Evolutionary conservation across 2,888 invertebrate genomes (phyloP), one percentile per base, ranked within the genome.

Genomic region (Xylophagus ater): DNA sequence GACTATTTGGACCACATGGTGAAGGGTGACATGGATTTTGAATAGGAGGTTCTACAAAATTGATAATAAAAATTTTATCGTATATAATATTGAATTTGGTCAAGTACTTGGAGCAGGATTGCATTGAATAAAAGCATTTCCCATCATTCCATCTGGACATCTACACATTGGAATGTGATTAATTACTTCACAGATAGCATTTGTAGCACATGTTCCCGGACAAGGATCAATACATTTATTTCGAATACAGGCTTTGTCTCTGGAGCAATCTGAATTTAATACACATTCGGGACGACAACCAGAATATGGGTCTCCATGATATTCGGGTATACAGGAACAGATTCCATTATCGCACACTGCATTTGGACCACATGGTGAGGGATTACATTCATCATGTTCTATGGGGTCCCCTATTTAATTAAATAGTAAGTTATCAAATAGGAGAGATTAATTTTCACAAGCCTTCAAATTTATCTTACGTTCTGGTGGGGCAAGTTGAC

Each of bases 301-400:
- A 58, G 57, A 73, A 43, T 74, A 74, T 4, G 85, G 81, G 44
- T 78, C 73, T 10, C 87, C 87, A 35, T 79, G 71, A 51, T 81
- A 83, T 33, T 78, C 77, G 2, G 74, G 66, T 26, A 61, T 66
- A 54, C 84, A 84, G 21, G 68, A 65, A 53, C 84, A 84, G 6
- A 76, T 48, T 4, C 74, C 78, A 46, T 77, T 70, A 4, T 71
- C 72, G 56, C 86, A 87, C 44, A 72, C 63, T 13, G 86, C 79
- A 58, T 85, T 84, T 25, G 76, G 65, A 37, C 86, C 86, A 62
- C 89, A 89, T 17, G 85, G 83, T 25, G 74, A 72, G 28, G 78
- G 77, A 45, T 69, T 60, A 53, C 79, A 83, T 4, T 81, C 81
- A 49, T 73, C 73, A 38, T 61, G 60, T 4, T 67, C 66, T 12